Conservation (phyloP, 2,888 invertebrate genomes). For the Ochlodes sylvanus region DNA sequence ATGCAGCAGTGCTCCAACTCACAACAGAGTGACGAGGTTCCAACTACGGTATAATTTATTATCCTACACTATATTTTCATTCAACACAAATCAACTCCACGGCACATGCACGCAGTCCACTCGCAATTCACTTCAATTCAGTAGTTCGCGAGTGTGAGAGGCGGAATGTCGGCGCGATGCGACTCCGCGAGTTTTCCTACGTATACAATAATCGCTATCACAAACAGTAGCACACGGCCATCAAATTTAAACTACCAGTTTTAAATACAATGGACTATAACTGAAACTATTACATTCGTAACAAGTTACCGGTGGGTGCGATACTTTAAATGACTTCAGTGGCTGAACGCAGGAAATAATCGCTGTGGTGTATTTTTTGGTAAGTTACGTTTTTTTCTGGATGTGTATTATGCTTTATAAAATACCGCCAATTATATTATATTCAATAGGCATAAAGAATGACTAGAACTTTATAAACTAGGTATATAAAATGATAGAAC, state of each 20-base stretch:
- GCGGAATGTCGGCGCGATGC: constrained; percentile 38
- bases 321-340: constrained; percentile 34
- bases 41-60: constrained; percentile 27
- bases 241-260: constrained; percentile 20
- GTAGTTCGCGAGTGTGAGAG: constrained; percentile 42
- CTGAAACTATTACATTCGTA: constrained; percentile 42
- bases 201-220: constrained; percentile 5
- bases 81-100: constrained; percentile 17
- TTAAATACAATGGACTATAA: constrained; percentile 44
- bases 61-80: constrained; percentile 26
- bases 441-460: too few species aligned
- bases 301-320: constrained; percentile 32
- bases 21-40: constrained; percentile 37
- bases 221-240: constrained; percentile 13
- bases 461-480: too few species aligned
- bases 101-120: not conserved
- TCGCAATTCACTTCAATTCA: constrained; percentile 29
- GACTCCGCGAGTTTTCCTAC: constrained; percentile 18
- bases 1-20: constrained; percentile 1
- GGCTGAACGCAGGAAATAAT: constrained; percentile 13
- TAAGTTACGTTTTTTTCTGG: not conserved
- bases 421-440: too few species aligned
- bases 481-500: too few species aligned
- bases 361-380: constrained; percentile 6
- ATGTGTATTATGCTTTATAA: not conserved